These are phyloP conservation scores for Caerostris extrusa DNA, from an alignment of 1,140 invertebrate genomes.

Conservation along the genomic window DNA sequence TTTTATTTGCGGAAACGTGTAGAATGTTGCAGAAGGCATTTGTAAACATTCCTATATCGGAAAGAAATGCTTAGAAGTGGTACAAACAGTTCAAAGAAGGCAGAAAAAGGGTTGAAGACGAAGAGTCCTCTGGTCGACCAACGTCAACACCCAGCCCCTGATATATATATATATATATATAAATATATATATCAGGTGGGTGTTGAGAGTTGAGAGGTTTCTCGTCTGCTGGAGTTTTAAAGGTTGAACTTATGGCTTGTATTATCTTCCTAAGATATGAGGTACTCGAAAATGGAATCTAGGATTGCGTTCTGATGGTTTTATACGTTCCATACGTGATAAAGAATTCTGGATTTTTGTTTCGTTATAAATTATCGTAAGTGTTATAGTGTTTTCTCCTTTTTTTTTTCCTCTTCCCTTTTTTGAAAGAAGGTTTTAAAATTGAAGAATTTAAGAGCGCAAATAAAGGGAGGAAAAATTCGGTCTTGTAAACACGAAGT, in stretches of 20 bases:
- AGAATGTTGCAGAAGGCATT: no score
- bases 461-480: conserved; percentile 2
- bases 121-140: no score
- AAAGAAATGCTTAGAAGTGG: no score
- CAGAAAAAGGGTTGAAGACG: no score
- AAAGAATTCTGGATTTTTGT: conserved; percentile 20
- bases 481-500: neutral
- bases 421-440: neutral
- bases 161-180: no score
- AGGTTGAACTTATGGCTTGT: conserved; percentile 60
- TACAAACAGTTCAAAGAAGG: no score
- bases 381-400: conserved; percentile 23
- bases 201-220: neutral
- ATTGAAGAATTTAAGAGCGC: conserved; percentile 7
- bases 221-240: conserved; percentile 31
- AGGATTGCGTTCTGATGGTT: conserved; percentile 28
- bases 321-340: neutral
- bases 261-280: conserved; percentile 41
- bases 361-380: conserved; percentile 31
- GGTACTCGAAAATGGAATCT: conserved; percentile 45
- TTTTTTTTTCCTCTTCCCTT: neutral
- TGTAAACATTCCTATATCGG: no score
- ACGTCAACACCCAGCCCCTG: no score
- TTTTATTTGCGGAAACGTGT: no score
- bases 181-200: no score